Conservation (phyloP, 2,888 invertebrate species). For the Endotricha flammealis region DNA sequence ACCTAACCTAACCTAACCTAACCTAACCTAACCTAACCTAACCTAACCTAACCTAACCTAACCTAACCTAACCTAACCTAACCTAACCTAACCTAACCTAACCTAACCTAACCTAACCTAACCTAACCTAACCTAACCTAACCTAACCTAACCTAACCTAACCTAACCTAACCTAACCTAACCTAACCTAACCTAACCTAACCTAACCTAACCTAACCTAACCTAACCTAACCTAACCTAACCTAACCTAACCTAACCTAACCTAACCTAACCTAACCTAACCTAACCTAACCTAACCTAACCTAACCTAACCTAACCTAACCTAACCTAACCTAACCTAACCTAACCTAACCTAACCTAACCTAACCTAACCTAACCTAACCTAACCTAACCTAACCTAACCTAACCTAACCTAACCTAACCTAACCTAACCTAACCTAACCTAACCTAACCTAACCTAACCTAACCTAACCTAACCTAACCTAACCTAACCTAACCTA, state of each 20-base stretch:
- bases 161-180: slow-evolving; percentile 12
- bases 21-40: slow-evolving; percentile 8
- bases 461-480: slow-evolving; percentile 8
- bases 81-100: slow-evolving; percentile 12
- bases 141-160: slow-evolving; percentile 11
- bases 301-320: slow-evolving; percentile 13
- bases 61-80: slow-evolving; percentile 12
- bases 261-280: slow-evolving; percentile 15
- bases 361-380: slow-evolving; percentile 8
- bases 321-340: slow-evolving; percentile 14
- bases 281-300: slow-evolving; percentile 12
- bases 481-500: background rate
- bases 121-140: slow-evolving; percentile 12
- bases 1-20: slow-evolving; percentile 16
- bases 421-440: slow-evolving; percentile 9
- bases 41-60: slow-evolving; percentile 6
- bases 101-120: slow-evolving; percentile 11
- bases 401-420: slow-evolving; percentile 8
- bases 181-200: slow-evolving; percentile 12
- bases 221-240: slow-evolving; percentile 15
- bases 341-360: slow-evolving; percentile 10
- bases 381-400: slow-evolving; percentile 9
- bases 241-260: slow-evolving; percentile 12
- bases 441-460: slow-evolving; percentile 9
- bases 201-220: slow-evolving; percentile 9